A percentile compares a stretch with the other conserved stretches of the same genome.
phyloP scores from a whole-genome alignment of 2,113 vertebrate genomes.

The Cairina moschata region DNA sequence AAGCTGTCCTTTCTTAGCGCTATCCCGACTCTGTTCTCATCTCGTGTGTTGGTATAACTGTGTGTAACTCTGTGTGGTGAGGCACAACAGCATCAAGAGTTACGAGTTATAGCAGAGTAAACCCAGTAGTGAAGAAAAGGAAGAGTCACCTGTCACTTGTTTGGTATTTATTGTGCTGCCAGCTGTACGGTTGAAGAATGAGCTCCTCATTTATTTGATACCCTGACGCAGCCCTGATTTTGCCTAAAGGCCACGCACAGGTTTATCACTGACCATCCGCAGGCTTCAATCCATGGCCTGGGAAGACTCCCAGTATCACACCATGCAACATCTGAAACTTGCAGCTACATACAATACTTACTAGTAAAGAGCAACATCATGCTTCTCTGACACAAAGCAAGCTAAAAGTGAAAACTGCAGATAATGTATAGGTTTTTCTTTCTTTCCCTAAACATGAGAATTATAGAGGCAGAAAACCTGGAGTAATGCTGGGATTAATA shows the following conservation, averaged over 20 bases:
- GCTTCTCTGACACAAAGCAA: background rate
- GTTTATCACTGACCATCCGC: background rate
- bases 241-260: background rate
- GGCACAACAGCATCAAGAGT: background rate
- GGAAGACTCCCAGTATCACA: background rate
- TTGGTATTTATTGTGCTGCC: background rate
- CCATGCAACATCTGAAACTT: background rate
- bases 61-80: background rate
- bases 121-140: background rate
- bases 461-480: background rate
- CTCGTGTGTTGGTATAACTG: background rate
- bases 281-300: background rate
- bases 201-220: background rate
- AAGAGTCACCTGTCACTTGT: background rate
- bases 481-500: background rate
- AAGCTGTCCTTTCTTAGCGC: background rate
- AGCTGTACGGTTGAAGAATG: background rate
- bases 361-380: background rate
- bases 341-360: background rate
- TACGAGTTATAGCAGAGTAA: background rate
- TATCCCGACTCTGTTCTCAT: background rate
- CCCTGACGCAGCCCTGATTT: background rate
- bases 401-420: background rate
- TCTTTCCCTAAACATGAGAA: background rate
- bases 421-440: background rate